These are phyloP conservation scores for Idris sp. DNA, from an alignment of 1,140 invertebrate species.

Conservation along the genomic window DNA sequence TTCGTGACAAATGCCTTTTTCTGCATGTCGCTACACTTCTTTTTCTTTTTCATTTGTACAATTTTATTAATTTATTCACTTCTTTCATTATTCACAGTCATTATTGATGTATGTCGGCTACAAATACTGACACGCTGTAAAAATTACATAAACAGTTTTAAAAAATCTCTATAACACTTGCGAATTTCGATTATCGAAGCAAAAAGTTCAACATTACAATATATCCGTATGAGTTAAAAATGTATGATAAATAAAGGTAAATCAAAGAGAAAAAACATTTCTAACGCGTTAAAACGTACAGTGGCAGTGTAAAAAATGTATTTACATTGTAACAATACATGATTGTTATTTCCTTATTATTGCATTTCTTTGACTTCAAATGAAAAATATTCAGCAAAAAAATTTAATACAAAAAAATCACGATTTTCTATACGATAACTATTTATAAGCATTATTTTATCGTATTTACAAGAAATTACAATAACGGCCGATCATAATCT, in stretches of 20 bases:
- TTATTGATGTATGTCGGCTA: conserved; percentile 13
- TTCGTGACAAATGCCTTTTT: conserved; percentile 9
- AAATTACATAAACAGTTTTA: conserved; percentile 12
- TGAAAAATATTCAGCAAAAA: neutral
- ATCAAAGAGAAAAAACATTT: too few species aligned
- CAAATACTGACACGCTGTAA: conserved; percentile 28
- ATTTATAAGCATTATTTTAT: conserved; percentile 49
- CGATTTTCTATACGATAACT: conserved; percentile 11
- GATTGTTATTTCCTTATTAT: too few species aligned
- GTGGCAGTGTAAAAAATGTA: too few species aligned
- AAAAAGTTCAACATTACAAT: too few species aligned
- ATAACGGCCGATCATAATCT: conserved; percentile 63
- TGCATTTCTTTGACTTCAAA: too few species aligned
- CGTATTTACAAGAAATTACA: conserved; percentile 63
- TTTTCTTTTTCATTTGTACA: conserved; percentile 33
- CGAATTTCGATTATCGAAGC: neutral
- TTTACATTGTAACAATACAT: too few species aligned
- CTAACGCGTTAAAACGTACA: too few species aligned
- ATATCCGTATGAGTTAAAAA: too few species aligned
- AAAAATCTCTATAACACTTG: neutral
- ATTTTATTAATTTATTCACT: conserved; percentile 8
- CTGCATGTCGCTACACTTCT: conserved; percentile 8
- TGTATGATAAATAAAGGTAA: too few species aligned
- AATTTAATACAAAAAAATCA: conserved; percentile 8
- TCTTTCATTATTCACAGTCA: conserved; percentile 27